phyloP scores from a whole-genome alignment of 2,888 invertebrate genomes.

The Rhyacophila evoluta region DNA sequence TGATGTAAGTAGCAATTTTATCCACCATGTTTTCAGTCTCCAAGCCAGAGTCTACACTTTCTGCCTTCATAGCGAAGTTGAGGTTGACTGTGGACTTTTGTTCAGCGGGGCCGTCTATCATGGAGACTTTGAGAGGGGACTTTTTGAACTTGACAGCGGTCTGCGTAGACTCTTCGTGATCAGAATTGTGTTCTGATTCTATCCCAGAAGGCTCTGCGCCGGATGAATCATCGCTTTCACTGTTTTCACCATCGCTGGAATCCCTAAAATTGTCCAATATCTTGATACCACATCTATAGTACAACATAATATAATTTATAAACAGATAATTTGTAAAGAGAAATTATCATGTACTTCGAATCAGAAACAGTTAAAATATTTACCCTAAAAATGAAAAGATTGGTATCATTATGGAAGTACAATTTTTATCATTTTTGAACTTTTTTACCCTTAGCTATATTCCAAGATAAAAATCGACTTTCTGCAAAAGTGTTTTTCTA shows the following conservation, averaged over 20 bases:
- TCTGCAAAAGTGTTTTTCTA: too few species aligned
- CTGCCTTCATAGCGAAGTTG: slow-evolving; percentile 64
- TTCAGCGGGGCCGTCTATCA: slow-evolving; percentile 58
- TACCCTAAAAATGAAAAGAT: too few species aligned
- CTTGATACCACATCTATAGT: too few species aligned
- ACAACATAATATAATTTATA: too few species aligned
- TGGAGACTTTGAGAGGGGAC: slow-evolving; percentile 57
- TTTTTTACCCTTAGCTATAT: too few species aligned
- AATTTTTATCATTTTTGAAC: too few species aligned
- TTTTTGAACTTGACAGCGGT: slow-evolving; percentile 57
- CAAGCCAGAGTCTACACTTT: slow-evolving; percentile 69
- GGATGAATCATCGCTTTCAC: slow-evolving; percentile 62
- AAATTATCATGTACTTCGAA: too few species aligned
- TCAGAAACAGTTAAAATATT: too few species aligned
- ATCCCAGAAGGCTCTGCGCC: slow-evolving; percentile 58
- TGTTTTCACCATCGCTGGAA: slow-evolving; percentile 70
- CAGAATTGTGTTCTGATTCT: slow-evolving; percentile 55
- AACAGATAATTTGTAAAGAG: too few species aligned
- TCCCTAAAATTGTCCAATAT: slow-evolving; percentile 61
- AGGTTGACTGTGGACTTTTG: slow-evolving; percentile 51
- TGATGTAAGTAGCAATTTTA: slow-evolving; percentile 74
- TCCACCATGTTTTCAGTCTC: slow-evolving; percentile 63
- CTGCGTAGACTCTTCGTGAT: slow-evolving; percentile 56
- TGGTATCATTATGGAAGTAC: too few species aligned
- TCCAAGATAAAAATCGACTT: too few species aligned